Conservation (phyloP, 2,888 invertebrate genomes). For the Harpagoxenus sublaevis region DNA sequence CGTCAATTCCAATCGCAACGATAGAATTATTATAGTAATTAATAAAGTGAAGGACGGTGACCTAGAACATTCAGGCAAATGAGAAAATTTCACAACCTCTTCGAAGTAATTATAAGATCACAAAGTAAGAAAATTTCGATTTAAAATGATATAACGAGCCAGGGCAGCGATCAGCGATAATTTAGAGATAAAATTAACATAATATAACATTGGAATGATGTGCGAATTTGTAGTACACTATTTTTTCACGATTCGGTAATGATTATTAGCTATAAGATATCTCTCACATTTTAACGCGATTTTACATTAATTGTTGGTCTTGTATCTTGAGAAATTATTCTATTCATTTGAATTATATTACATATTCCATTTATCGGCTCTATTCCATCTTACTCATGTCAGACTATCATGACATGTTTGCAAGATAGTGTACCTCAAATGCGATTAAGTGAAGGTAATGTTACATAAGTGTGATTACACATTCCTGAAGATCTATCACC, state of each 20-base stretch:
- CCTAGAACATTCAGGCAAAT: background rate
- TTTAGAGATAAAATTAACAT: background rate
- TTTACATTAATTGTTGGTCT: background rate
- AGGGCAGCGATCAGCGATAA: too few relatives aligned
- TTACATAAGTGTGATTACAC: background rate
- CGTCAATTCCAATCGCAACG: conserved; percentile 11
- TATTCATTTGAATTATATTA: background rate
- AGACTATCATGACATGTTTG: background rate
- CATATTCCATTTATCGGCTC: background rate
- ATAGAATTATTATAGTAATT: background rate
- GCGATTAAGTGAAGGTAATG: conserved; percentile 15
- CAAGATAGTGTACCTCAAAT: background rate
- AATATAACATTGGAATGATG: background rate
- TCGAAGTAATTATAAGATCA: background rate
- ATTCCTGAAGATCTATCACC: conserved; percentile 28
- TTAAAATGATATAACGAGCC: background rate
- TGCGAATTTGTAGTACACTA: background rate
- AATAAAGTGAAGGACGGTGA: background rate
- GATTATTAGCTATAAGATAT: background rate
- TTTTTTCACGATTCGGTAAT: background rate
- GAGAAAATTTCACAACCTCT: background rate
- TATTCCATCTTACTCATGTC: background rate
- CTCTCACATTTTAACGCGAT: background rate
- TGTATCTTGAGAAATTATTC: background rate
- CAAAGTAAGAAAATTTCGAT: background rate